phyloP scores from a whole-genome alignment of 1,140 invertebrate species.

The Drosophila repleta region DNA sequence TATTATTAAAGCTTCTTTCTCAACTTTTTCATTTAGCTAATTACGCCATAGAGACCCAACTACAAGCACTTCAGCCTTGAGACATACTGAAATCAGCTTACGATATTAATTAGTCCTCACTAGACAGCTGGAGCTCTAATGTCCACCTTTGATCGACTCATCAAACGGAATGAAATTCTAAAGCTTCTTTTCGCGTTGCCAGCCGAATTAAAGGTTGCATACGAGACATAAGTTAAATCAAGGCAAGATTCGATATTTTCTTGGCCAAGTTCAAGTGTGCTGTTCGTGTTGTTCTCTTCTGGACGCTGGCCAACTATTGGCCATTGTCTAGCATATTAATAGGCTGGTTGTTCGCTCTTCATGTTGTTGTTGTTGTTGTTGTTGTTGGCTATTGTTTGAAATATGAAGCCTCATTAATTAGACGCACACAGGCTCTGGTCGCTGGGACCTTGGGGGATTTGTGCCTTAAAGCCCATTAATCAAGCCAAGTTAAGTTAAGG shows the following conservation, averaged over 20 bases:
- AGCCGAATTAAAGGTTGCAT: background rate
- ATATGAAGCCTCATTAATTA: slow-evolving; percentile 69
- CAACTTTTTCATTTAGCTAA: background rate
- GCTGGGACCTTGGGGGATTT: slow-evolving; percentile 52
- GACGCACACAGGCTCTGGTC: slow-evolving; percentile 53
- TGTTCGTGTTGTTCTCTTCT: slow-evolving; percentile 2
- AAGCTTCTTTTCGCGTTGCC: too few relatives aligned
- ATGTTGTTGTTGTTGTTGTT: background rate
- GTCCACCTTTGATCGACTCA: too few relatives aligned
- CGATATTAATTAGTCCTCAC: background rate
- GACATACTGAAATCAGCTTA: background rate
- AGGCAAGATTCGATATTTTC: background rate
- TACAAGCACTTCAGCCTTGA: too few relatives aligned
- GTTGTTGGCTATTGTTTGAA: slow-evolving; percentile 29
- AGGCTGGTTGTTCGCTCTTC: slow-evolving; percentile 3
- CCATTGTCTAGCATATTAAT: slow-evolving; percentile 47
- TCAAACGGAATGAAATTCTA: too few relatives aligned
- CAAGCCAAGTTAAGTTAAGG: slow-evolving; percentile 55
- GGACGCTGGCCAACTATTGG: slow-evolving; percentile 6
- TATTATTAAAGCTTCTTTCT: background rate
- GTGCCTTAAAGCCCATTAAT: slow-evolving; percentile 52
- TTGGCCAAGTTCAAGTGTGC: background rate
- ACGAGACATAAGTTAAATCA: background rate
- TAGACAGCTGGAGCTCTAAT: too few relatives aligned
- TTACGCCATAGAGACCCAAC: background rate